Conservation (phyloP, 1,140 invertebrate genomes). For the Zophobas atratus region DNA sequence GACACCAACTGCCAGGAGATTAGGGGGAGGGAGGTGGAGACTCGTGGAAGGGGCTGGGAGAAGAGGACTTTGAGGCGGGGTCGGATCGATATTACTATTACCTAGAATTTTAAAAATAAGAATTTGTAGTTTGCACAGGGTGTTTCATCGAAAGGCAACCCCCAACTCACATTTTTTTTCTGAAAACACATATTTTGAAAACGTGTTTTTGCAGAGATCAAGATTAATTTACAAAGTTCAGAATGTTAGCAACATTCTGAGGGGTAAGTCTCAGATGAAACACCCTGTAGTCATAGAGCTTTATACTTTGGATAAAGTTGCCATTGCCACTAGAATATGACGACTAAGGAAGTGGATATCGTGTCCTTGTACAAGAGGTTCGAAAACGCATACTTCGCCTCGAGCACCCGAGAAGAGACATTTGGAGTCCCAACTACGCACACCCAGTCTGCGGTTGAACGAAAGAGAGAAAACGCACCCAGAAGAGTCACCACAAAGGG, state of each 20-base stretch:
- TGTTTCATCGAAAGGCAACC: too few relatives aligned
- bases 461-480: constrained; percentile 97
- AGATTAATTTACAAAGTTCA: too few relatives aligned
- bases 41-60: constrained; percentile 71
- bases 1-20: constrained; percentile 94
- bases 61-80: constrained; percentile 75
- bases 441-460: constrained; percentile 91
- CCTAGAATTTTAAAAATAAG: constrained; percentile 54
- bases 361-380: constrained; percentile 83
- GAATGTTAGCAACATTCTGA: too few relatives aligned
- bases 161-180: too few relatives aligned
- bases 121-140: background rate
- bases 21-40: constrained; percentile 84
- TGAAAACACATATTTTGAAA: too few relatives aligned
- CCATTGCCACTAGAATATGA: constrained; percentile 90
- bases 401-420: constrained; percentile 95
- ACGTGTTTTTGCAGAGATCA: too few relatives aligned
- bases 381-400: constrained; percentile 94
- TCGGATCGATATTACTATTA: constrained; percentile 83
- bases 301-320: constrained; percentile 91
- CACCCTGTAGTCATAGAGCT: background rate
- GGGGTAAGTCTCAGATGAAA: too few relatives aligned
- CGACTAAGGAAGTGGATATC: constrained; percentile 81
- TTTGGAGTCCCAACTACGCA: constrained; percentile 89
- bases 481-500: constrained; percentile 93